Evolutionary conservation across 2,888 invertebrate genomes (phyloP).

Genomic region (Philhelius pedissequus): DNA sequence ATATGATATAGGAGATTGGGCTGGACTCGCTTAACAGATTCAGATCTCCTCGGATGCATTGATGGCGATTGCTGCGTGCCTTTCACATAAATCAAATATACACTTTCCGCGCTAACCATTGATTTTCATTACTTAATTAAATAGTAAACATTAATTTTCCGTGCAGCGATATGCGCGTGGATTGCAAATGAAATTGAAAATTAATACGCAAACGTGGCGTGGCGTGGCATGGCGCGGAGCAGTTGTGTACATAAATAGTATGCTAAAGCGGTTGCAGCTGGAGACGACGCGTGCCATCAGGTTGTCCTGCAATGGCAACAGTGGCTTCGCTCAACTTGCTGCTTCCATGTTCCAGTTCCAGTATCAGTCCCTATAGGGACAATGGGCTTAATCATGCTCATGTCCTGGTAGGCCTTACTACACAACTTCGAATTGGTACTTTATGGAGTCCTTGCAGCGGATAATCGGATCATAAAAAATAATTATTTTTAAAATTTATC

Average conservation of each 20-base stretch:
- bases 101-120: constrained; percentile 25
- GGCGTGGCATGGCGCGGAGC: neutral
- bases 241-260: constrained; percentile 1
- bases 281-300: constrained; percentile 54
- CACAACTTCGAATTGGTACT: neutral
- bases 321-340: neutral
- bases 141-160: constrained; percentile 60
- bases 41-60: neutral
- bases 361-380: no score
- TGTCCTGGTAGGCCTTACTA: neutral
- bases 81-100: constrained; percentile 51
- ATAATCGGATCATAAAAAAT: constrained; percentile 66
- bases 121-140: constrained; percentile 64
- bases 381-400: neutral
- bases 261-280: neutral
- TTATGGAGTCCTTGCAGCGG: constrained; percentile 35
- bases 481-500: constrained; percentile 62
- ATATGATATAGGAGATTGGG: neutral
- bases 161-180: constrained; percentile 11
- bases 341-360: neutral
- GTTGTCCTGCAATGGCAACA: constrained; percentile 3
- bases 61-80: neutral
- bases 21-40: neutral
- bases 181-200: constrained; percentile 64
- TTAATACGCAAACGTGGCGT: constrained; percentile 29